Evolutionary conservation across 2,888 invertebrate species (phyloP), one percentile per base, ranked within the genome.

Genomic region (Aspidapion aeneum): DNA sequence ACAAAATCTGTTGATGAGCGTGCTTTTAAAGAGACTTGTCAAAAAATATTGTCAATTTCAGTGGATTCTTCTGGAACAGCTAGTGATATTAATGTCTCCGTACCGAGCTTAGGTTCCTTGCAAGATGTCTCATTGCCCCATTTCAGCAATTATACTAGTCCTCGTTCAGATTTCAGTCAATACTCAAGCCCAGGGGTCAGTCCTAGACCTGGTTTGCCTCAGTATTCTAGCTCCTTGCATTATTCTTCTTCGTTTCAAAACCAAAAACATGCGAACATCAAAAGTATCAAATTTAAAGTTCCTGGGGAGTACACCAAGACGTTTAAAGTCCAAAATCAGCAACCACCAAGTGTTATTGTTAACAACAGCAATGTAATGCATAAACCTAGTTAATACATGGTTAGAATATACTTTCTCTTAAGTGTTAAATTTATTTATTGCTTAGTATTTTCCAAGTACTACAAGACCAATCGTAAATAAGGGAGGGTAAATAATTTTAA

Each of bases 201-300:
- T 64, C 72, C 35, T 71, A 71, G 55, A 71, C 75, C 1, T 68
- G 70, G 66, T 74, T 57, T 71, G 72, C 64, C 71, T 75, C 66
- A 74, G 73, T 67, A 74, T 71, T 61, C 69, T 73, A 62, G 70
- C 72, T 21, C 71, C 1, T 61, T 77, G 3, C 76, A 78, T 68
- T 78, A 78, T 62, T 78, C 77, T 61, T 77, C 78, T 5, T 77
- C 76, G 1, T 78, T 78, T 67, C 78, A 78, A 59, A 75, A 78
- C 62, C 71, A 75, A 63, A 74, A 75, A 57, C 77, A 78, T 64
- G 78, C 78, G 1, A 73, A 75, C 66, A 78, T 79, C 16, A 79
- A 80, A 71, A 80, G 79, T 69, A 80, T 81, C 57, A 81, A 81
- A 68, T 81, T 81, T 69, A 81, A 81, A 69, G 74, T 81, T 58